phyloP scores from a whole-genome alignment of 2,113 vertebrate species.

The Albula glossodonta region DNA sequence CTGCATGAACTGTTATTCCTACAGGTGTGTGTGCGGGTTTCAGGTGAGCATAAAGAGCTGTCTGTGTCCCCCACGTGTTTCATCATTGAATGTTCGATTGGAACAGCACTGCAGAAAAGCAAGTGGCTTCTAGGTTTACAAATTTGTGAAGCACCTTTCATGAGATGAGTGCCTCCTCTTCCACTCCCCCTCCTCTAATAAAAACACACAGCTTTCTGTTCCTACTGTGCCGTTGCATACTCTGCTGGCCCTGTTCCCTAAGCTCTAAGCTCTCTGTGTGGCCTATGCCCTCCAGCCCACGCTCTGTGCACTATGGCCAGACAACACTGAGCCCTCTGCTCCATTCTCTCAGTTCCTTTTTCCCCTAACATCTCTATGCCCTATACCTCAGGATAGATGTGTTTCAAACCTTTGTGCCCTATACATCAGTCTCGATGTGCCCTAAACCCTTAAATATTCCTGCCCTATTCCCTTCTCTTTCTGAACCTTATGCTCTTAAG shows the following conservation, averaged over 20 bases:
- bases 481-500: constrained; percentile 11
- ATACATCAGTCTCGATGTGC: too few relatives aligned
- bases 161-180: constrained; percentile 35
- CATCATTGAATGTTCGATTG: constrained; percentile 60
- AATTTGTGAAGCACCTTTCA: constrained; percentile 70
- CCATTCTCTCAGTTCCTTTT: neutral
- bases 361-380: neutral
- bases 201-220: constrained; percentile 46
- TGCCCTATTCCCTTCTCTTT: neutral
- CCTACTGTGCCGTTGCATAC: neutral
- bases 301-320: neutral
- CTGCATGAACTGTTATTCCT: constrained; percentile 45
- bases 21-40: constrained; percentile 63
- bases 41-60: constrained; percentile 63
- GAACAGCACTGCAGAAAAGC: constrained; percentile 51
- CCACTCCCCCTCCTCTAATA: constrained; percentile 5
- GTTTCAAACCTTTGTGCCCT: too few relatives aligned
- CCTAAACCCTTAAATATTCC: too few relatives aligned
- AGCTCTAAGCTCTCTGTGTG: neutral
- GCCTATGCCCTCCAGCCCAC: neutral
- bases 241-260: constrained; percentile 9
- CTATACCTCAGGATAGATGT: too few relatives aligned
- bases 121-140: constrained; percentile 59
- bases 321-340: neutral
- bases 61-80: constrained; percentile 64